Conservation (phyloP, 2,113 vertebrate genomes). For the Thalassoma bifasciatum region DNA sequence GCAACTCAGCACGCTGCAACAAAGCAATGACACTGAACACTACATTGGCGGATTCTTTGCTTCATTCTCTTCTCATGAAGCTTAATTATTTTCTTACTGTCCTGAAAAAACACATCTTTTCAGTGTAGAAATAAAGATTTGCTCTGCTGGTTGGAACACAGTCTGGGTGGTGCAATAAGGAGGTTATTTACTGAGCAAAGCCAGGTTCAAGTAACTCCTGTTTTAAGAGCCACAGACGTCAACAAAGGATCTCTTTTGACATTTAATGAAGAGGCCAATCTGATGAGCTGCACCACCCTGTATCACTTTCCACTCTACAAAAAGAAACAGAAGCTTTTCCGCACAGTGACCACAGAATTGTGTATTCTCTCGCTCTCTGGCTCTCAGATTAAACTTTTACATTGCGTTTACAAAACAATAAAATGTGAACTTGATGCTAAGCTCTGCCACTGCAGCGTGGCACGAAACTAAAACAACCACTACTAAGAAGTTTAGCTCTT, state of each 20-base stretch:
- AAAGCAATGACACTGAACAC: neutral
- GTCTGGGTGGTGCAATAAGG: neutral
- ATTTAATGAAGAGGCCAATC: neutral
- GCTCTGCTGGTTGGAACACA: slow-evolving; percentile 3
- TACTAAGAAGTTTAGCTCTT: slow-evolving; percentile 22
- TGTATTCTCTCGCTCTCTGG: slow-evolving; percentile 9
- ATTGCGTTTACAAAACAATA: slow-evolving; percentile 53
- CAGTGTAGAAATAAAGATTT: neutral
- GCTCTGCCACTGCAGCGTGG: slow-evolving; percentile 37
- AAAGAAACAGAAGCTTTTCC: neutral
- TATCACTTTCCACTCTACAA: neutral
- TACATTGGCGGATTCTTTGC: neutral
- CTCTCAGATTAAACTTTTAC: slow-evolving; percentile 19
- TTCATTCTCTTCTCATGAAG: neutral
- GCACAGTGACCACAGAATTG: slow-evolving; percentile 30
- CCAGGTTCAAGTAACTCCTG: neutral
- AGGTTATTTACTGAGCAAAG: neutral
- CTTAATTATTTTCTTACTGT: neutral
- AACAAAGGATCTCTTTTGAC: neutral
- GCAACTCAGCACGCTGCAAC: neutral
- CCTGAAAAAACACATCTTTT: neutral
- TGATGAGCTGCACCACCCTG: neutral
- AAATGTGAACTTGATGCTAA: slow-evolving; percentile 53
- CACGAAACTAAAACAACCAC: slow-evolving; percentile 20
- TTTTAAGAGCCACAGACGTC: neutral